A percentile compares a stretch with the other conserved stretches of the same genome.
phyloP scores from a whole-genome alignment of 2,113 vertebrate genomes.

The Eolophus roseicapilla region DNA sequence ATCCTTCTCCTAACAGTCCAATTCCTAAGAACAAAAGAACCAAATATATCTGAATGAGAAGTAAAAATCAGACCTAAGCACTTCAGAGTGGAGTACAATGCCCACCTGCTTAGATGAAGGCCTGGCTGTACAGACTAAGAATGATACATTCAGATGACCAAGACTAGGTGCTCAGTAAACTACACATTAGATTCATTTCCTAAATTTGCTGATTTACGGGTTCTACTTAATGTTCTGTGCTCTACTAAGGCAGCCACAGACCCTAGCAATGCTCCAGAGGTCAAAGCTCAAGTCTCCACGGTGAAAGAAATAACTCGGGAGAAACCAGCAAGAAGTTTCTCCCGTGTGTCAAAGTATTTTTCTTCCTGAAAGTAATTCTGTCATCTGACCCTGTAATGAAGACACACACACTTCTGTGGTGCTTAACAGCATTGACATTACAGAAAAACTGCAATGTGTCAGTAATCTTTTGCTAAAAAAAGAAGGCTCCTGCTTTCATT shows the following conservation, averaged over 20 bases:
- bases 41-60: not conserved
- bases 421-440: not conserved
- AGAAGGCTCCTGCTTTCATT: not conserved
- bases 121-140: not conserved
- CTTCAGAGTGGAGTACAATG: not conserved
- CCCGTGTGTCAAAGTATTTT: not conserved
- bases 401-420: not conserved
- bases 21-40: not conserved
- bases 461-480: not conserved
- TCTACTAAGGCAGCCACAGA: not conserved
- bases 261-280: not conserved
- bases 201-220: not conserved
- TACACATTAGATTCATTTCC: not conserved
- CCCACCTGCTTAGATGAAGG: not conserved
- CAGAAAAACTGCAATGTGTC: not conserved
- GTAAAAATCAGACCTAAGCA: not conserved
- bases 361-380: not conserved
- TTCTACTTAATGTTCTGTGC: not conserved
- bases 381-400: not conserved
- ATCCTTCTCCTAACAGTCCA: not conserved
- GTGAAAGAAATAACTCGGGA: not conserved
- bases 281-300: not conserved
- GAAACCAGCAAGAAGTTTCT: not conserved
- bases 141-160: accelerated
- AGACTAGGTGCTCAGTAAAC: not conserved